Conservation (phyloP, 2,113 vertebrate genomes). For the Casuarius casuarius region DNA sequence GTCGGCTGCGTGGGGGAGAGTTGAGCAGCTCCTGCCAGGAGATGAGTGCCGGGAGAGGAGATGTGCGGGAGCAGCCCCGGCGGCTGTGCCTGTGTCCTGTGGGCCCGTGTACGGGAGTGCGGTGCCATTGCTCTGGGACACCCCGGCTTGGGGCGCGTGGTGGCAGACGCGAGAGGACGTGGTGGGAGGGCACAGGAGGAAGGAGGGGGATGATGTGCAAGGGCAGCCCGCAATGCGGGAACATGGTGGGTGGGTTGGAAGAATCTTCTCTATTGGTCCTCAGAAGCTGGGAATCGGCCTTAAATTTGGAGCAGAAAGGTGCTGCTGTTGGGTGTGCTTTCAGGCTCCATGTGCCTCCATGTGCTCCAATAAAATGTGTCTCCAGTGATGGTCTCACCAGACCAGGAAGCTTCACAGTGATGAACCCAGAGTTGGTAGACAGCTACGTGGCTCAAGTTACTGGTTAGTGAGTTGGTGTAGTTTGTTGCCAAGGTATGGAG, state of each 20-base stretch:
- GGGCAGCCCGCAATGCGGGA: background rate
- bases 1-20: background rate
- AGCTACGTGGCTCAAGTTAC: background rate
- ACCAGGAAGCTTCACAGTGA: background rate
- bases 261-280: background rate
- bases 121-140: accelerated
- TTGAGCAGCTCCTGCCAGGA: slow-evolving; percentile 6
- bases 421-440: background rate
- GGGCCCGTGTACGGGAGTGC: accelerated
- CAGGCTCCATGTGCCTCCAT: background rate
- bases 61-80: background rate
- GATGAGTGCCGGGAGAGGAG: background rate
- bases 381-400: background rate
- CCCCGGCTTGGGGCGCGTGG: no score
- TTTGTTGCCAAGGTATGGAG: background rate
- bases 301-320: background rate
- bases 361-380: background rate
- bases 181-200: no score
- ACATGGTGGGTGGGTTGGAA: background rate
- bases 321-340: background rate
- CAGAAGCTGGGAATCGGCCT: background rate
- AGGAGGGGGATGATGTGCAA: background rate
- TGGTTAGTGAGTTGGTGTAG: background rate
- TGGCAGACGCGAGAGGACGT: background rate
- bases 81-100: no score